These are phyloP conservation scores for Neoascia interrupta DNA, from an alignment of 2,888 invertebrate species.

Conservation along the genomic window DNA sequence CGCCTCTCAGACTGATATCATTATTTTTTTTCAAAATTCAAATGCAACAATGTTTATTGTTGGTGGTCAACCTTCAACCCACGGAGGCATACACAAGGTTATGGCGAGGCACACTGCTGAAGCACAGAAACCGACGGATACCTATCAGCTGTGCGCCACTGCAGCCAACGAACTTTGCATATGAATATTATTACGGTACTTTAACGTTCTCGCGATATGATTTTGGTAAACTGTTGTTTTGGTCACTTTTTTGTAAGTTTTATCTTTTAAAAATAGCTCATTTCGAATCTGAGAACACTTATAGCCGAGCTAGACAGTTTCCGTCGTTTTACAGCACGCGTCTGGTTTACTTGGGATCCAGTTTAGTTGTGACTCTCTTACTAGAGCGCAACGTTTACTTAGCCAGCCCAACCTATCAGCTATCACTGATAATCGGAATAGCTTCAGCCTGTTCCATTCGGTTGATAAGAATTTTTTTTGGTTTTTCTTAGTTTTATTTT, in stretches of 20 bases:
- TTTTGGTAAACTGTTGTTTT: too few relatives aligned
- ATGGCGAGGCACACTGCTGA: too few relatives aligned
- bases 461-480: slow-evolving; percentile 31
- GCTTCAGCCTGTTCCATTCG: slow-evolving; percentile 3
- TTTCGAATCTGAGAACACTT: slow-evolving; percentile 4
- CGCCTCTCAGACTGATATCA: slow-evolving; percentile 31
- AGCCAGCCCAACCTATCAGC: slow-evolving; percentile 10
- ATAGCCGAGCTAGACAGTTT: slow-evolving; percentile 14
- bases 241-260: background rate
- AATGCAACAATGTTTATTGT: background rate
- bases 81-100: too few relatives aligned
- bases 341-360: slow-evolving; percentile 42
- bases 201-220: too few relatives aligned
- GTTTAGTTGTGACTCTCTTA: slow-evolving; percentile 40
- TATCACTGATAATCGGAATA: slow-evolving; percentile 45
- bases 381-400: slow-evolving; percentile 21
- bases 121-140: background rate
- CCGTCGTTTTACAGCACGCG: slow-evolving; percentile 6
- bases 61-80: background rate
- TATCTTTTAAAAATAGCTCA: slow-evolving; percentile 7
- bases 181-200: background rate
- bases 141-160: background rate
- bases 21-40: slow-evolving; percentile 12
- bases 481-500: background rate
- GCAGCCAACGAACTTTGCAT: slow-evolving; percentile 8